These are phyloP conservation scores for Parotia lawesii DNA, from an alignment of 2,113 vertebrate species.

Conservation along the genomic window DNA sequence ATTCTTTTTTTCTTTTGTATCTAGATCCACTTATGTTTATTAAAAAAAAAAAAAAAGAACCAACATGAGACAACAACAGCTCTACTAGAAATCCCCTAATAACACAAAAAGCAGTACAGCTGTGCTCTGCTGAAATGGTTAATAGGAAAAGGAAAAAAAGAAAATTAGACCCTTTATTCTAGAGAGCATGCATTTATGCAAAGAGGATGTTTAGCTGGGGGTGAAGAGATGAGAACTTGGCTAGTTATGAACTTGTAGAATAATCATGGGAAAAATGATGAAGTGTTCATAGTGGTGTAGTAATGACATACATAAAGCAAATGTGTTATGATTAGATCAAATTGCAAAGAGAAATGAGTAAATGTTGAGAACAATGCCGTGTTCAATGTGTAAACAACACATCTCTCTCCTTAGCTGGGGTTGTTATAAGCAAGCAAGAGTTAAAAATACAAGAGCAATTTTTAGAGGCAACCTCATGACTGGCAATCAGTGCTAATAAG, in stretches of 20 bases:
- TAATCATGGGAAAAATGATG: conserved; percentile 41
- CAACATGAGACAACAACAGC: neutral
- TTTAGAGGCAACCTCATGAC: conserved; percentile 83
- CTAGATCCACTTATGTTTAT: neutral
- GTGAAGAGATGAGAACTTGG: conserved; percentile 47
- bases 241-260: conserved; percentile 51
- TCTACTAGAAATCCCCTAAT: neutral
- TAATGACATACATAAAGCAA: conserved; percentile 52
- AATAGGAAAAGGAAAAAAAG: conserved; percentile 25
- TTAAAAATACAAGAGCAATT: conserved; percentile 77
- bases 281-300: conserved; percentile 27
- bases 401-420: neutral
- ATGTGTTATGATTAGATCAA: conserved; percentile 52
- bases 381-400: conserved; percentile 5
- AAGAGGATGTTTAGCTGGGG: conserved; percentile 52
- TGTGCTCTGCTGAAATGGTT: conserved; percentile 50
- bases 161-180: conserved; percentile 55
- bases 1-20: neutral
- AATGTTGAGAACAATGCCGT: conserved; percentile 8
- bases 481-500: conserved; percentile 89
- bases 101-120: neutral
- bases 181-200: conserved; percentile 52
- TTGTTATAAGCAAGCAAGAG: conserved; percentile 69
- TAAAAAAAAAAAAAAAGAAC: neutral
- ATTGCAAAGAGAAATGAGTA: conserved; percentile 22